These are phyloP conservation scores for Patella depressa DNA, from an alignment of 2,888 invertebrate genomes.

Conservation along the genomic window DNA sequence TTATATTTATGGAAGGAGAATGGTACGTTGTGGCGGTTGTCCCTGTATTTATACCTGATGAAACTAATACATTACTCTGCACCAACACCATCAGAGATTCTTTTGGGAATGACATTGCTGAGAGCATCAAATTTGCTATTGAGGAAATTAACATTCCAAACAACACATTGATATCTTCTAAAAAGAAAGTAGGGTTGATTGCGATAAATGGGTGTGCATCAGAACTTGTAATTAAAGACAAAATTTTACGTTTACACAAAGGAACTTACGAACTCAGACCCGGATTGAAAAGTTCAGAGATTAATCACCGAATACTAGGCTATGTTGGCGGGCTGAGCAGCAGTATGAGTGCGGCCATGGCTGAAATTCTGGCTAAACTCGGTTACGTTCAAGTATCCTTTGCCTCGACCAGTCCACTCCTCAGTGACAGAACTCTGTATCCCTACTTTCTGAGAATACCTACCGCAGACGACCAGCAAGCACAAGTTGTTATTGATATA, in stretches of 20 bases:
- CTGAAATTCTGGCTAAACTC: neutral
- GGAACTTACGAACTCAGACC: conserved; percentile 3
- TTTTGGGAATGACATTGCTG: neutral
- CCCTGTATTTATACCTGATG: neutral
- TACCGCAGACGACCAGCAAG: neutral
- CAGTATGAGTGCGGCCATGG: neutral
- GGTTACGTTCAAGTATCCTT: neutral
- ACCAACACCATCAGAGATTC: neutral
- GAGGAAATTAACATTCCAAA: neutral
- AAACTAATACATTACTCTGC: neutral
- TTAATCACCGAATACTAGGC: neutral
- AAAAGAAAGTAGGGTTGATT: neutral
- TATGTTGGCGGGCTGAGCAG: neutral
- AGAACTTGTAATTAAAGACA: neutral
- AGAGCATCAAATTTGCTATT: neutral
- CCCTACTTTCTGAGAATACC: conserved; percentile 7
- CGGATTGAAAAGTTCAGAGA: neutral
- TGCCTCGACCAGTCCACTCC: neutral
- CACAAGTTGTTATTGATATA: neutral
- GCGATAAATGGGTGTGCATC: neutral
- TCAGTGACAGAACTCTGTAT: neutral
- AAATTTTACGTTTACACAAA: neutral
- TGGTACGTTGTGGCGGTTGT: neutral
- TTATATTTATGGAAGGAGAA: neutral
- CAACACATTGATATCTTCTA: neutral